These are phyloP conservation scores for Mola mola DNA, from an alignment of 2,113 vertebrate genomes.

Conservation along the genomic window DNA sequence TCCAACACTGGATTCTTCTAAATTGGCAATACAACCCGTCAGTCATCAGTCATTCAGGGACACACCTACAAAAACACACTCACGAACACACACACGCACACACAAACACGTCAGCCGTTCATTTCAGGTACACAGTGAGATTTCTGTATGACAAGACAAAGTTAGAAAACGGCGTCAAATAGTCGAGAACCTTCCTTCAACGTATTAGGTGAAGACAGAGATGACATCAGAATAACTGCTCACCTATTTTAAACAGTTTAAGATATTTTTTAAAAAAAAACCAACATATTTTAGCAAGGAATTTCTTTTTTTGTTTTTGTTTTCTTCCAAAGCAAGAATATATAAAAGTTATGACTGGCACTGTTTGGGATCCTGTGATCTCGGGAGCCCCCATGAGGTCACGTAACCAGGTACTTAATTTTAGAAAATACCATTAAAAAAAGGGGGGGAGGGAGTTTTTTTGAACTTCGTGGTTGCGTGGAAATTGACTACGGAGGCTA, in stretches of 20 bases:
- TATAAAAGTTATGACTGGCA: constrained; percentile 72
- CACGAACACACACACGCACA: constrained; percentile 34
- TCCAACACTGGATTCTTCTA: constrained; percentile 58
- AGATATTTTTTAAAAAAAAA: constrained; percentile 45
- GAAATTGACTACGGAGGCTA: constrained; percentile 19
- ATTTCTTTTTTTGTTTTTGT: constrained; percentile 34
- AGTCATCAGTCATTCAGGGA: constrained; percentile 44
- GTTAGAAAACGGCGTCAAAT: constrained; percentile 63
- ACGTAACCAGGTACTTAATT: constrained; percentile 40
- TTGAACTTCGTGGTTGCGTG: constrained; percentile 10
- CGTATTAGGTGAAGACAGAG: constrained; percentile 48
- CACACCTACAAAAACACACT: constrained; percentile 17
- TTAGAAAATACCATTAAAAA: constrained; percentile 43
- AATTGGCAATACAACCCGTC: constrained; percentile 70
- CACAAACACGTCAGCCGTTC: constrained; percentile 45
- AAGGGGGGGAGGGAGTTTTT: not conserved
- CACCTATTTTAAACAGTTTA: constrained; percentile 52
- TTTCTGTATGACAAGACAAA: constrained; percentile 60
- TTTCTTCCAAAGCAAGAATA: constrained; percentile 50
- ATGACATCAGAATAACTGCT: constrained; percentile 34
- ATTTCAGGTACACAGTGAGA: constrained; percentile 45
- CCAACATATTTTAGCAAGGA: constrained; percentile 36
- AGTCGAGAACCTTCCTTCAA: constrained; percentile 46
- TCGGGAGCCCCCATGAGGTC: constrained; percentile 40
- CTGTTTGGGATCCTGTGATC: constrained; percentile 59